Base-by-base conservation (phyloP, 1,140 invertebrate genomes). In the Bombus difficillimus region DNA sequence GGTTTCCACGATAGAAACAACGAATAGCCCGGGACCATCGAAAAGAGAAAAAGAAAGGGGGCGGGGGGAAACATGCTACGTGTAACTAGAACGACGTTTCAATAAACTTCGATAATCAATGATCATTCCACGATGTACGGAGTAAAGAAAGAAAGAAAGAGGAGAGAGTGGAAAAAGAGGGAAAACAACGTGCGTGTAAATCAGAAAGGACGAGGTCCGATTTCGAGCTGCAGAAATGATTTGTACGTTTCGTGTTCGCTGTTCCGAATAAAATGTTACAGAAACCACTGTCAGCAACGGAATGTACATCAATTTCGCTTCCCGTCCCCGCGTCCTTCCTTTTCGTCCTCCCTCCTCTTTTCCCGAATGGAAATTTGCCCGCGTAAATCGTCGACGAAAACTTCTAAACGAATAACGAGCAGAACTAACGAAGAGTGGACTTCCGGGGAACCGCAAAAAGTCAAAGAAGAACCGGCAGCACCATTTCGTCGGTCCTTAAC, bases 201-300 rank as follows among this genome's bases (percentile, higher is more conserved):
- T 85, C 79, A 80, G 64, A 62, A 69, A 53, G 68, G 57, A 53
- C 77, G 68, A 68, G 66, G 57, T 41, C 41, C 57, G 69, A 80
- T 80, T 85, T 71, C 41, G 32, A 32, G 41, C 34, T 80, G 8
- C 68, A 73, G 68, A 72, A 47, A 79, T 85, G 83, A 80, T 80
- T 85, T 85, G 83, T 80, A 32, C 39, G 76, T 34, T 43, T 22
- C 32, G 76, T 37, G 76, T 25, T 62, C 53, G 68, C 41, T 53
- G 53, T 32, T 25, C 22, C 66, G 83, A 84, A 79, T 85, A 79
- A 71, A 85, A 85, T 80, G 83, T 85, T 73, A 80, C 83, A 79
- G 77, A 85, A 85, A 80, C 76, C 64, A 64, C 68, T 80, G 77
- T 85, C 68, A 39, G 57, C 68, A 37, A 53, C 41, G 83, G 83